Percentiles rank a stretch among this genome's conserved stretches.
Evolutionary conservation across 2,797 vertebrate genomes (phyloP).

Genomic region (Pteropus rufus): DNA sequence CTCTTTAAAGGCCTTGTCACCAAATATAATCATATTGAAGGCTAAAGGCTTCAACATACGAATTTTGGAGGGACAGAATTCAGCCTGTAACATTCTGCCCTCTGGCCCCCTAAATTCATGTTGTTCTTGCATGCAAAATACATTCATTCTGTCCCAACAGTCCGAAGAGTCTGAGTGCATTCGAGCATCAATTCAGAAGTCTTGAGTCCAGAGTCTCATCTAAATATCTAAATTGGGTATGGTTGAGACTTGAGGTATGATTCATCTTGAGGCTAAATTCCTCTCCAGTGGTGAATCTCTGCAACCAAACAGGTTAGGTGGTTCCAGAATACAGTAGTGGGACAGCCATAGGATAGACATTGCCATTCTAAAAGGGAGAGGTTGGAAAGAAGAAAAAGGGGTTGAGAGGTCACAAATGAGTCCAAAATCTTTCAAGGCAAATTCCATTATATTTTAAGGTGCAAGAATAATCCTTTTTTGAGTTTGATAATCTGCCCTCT

Average conservation of each 20-base stretch:
- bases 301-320: neutral
- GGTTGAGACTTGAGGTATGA: neutral
- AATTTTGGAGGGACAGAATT: neutral
- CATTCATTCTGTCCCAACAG: neutral
- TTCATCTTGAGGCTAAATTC: neutral
- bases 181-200: neutral
- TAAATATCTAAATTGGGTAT: neutral
- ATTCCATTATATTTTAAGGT: neutral
- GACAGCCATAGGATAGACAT: neutral
- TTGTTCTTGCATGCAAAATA: neutral
- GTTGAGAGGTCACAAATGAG: neutral
- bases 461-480: neutral
- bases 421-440: neutral
- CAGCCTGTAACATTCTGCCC: neutral
- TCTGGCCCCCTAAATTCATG: neutral
- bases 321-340: neutral
- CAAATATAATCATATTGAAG: neutral
- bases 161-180: neutral
- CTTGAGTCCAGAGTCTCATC: neutral
- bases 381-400: neutral
- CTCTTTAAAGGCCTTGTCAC: neutral
- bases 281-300: neutral
- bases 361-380: neutral
- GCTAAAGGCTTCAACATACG: neutral
- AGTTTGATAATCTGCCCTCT: neutral